Conservation (phyloP, 2,888 invertebrate genomes). For the Didymodactylos carnosus region DNA sequence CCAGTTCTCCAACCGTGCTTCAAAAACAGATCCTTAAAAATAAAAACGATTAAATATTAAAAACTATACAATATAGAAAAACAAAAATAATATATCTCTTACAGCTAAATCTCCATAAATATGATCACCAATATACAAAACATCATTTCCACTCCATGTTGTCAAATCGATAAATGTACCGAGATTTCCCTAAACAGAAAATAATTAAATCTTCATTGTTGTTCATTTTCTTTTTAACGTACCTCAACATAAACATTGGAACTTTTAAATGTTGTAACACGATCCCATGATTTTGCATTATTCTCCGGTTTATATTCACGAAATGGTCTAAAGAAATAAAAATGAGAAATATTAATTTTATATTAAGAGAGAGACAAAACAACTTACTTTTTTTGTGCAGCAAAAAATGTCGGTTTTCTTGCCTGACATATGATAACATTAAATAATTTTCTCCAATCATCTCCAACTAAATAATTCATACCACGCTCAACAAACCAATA, state of each 20-base stretch:
- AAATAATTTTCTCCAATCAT: conserved; percentile 69
- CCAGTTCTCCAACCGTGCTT: conserved; percentile 94
- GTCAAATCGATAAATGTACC: conserved; percentile 72
- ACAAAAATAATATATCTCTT: conserved; percentile 18
- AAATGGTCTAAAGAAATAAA: conserved; percentile 1
- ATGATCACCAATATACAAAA: conserved; percentile 91
- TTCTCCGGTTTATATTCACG: conserved; percentile 61
- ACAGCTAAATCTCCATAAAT: conserved; percentile 79
- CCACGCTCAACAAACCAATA: conserved; percentile 75
- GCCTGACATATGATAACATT: conserved; percentile 75
- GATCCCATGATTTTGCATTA: conserved; percentile 69
- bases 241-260: conserved; percentile 82
- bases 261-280: conserved; percentile 61
- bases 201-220: neutral
- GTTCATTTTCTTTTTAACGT: conserved; percentile 11
- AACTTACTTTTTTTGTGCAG: conserved; percentile 28
- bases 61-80: neutral
- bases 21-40: conserved; percentile 56
- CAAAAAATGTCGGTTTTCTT: conserved; percentile 84
- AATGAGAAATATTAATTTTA: neutral
- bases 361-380: conserved; percentile 47
- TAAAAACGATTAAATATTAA: neutral
- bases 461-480: conserved; percentile 67
- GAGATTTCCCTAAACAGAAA: conserved; percentile 56
- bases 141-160: conserved; percentile 70